These are phyloP conservation scores for Leucophenga maculata DNA, from an alignment of 2,888 invertebrate species.

Conservation along the genomic window DNA sequence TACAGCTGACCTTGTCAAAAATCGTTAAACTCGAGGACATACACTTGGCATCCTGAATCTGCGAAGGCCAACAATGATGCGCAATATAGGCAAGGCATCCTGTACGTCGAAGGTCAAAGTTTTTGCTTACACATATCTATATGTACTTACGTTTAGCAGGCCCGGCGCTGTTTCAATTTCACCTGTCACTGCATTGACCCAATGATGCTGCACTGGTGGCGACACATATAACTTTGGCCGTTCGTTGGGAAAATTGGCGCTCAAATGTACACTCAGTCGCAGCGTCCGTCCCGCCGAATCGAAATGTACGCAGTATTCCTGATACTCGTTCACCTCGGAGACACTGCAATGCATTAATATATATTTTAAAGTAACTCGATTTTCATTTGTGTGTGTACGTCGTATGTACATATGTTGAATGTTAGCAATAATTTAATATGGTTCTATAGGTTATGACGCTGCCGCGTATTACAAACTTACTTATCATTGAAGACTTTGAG, in stretches of 20 bases:
- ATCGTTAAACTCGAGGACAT: conserved; percentile 1
- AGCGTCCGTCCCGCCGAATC: conserved; percentile 78
- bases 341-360: conserved; percentile 76
- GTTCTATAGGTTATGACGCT: neutral
- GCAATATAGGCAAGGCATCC: no score
- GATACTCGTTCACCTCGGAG: conserved; percentile 79
- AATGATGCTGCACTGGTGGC: conserved; percentile 80
- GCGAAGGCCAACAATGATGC: no score
- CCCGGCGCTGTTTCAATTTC: conserved; percentile 84
- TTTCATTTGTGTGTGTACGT: no score
- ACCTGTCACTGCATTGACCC: conserved; percentile 80
- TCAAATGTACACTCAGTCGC: conserved; percentile 78
- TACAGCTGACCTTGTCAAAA: neutral
- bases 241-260: conserved; percentile 83
- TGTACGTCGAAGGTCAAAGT: no score
- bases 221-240: conserved; percentile 80
- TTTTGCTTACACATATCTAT: neutral
- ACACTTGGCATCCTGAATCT: no score
- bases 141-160: conserved; percentile 77
- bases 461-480: conserved; percentile 71
- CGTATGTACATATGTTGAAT: neutral
- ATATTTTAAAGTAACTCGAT: no score
- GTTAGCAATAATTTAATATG: neutral
- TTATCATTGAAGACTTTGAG: conserved; percentile 87
- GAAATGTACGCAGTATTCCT: conserved; percentile 83